Conservation (phyloP, 2,888 invertebrate genomes). For the Euspilapteryx auroguttella region DNA sequence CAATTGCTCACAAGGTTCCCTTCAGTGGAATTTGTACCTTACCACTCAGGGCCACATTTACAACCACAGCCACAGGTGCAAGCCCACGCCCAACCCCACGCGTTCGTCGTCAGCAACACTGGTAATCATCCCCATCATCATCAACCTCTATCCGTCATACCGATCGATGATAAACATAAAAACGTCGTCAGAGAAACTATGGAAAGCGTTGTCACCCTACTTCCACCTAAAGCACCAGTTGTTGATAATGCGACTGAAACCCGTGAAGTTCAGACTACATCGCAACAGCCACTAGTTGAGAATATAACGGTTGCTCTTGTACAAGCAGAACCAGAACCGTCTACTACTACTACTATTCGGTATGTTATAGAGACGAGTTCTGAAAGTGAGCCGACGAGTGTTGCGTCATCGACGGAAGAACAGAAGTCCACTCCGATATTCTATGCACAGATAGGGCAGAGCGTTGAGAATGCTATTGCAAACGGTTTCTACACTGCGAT, state of each 20-base stretch:
- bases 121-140: conserved; percentile 22
- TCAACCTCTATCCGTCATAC: conserved; percentile 17
- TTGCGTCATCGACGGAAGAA: conserved; percentile 11
- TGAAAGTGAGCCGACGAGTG: no score
- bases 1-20: conserved; percentile 38
- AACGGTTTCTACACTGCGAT: conserved; percentile 60
- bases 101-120: conserved; percentile 12
- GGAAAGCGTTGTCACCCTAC: conserved; percentile 26
- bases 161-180: conserved; percentile 18
- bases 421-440: conserved; percentile 39
- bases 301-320: conserved; percentile 23
- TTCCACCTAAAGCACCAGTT: conserved; percentile 27
- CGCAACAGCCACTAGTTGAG: conserved; percentile 13
- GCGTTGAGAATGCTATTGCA: conserved; percentile 30
- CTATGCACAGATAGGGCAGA: conserved; percentile 46
- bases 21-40: conserved; percentile 42
- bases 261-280: conserved; percentile 18
- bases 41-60: conserved; percentile 22
- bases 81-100: conserved; percentile 9
- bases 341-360: conserved; percentile 27
- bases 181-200: conserved; percentile 39
- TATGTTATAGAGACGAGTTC: conserved; percentile 25
- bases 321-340: conserved; percentile 22
- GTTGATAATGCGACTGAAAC: conserved; percentile 23
- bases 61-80: conserved; percentile 16